Percentiles rank a stretch among this genome's conserved stretches.
Conservation (phyloP, 2,113 vertebrate species). For the Pygoscelis adeliae region DNA sequence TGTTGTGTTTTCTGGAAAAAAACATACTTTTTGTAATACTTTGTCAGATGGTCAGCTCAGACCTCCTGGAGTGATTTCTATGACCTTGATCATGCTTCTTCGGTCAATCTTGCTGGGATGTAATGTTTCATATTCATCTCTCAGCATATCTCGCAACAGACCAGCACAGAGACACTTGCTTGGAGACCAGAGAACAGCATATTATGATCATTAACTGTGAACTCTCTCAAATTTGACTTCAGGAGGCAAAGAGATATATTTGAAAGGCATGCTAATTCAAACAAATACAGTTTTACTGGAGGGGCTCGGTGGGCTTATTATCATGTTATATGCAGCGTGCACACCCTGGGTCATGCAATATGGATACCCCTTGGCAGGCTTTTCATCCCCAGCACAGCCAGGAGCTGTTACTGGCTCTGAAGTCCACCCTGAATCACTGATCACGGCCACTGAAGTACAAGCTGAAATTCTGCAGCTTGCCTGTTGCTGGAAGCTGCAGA, state of each 20-base stretch:
- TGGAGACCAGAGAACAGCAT: neutral
- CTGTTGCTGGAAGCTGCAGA: neutral
- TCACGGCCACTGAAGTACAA: neutral
- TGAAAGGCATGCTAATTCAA: neutral
- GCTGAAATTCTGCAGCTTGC: neutral
- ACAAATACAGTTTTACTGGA: neutral
- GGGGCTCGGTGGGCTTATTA: neutral
- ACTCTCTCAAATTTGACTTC: neutral
- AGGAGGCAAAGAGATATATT: neutral
- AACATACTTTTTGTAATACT: neutral
- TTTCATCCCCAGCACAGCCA: neutral
- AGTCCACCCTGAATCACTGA: neutral
- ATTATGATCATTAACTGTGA: neutral
- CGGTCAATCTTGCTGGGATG: neutral
- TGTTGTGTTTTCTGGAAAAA: neutral
- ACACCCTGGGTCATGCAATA: neutral
- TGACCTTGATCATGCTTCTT: neutral
- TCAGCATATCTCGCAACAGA: neutral
- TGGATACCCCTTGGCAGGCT: neutral
- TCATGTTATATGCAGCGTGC: accelerated
- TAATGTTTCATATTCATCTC: neutral
- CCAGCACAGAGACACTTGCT: neutral
- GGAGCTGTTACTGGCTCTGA: neutral
- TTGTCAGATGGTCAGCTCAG: neutral
- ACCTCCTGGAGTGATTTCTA: neutral